Base-by-base conservation (phyloP, 2,113 vertebrate genomes). In the Erythrocercus mccallii region DNA sequence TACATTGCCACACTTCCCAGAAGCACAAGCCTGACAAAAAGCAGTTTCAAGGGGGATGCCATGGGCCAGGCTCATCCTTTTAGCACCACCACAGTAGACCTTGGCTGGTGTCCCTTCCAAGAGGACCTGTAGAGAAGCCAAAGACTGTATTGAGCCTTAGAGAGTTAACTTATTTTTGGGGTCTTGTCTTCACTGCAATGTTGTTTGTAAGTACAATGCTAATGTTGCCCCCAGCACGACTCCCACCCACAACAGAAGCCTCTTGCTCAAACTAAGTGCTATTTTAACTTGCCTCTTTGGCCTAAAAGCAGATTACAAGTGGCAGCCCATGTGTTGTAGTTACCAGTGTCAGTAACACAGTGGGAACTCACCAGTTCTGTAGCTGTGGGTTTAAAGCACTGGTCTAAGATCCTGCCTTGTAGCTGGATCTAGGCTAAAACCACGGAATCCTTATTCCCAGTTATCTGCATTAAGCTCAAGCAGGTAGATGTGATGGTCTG, bases 221-320 rank as follows among this genome's bases (percentile, higher is more conserved):
- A 66, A 93, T 64, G 31, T 24, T 73, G 65, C 71, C 71, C 92
- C 74, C 81, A 76, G 90, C 54, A 47, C 2, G 40, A 94, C 71
- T 95, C 81, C 79, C 90, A 88, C 54, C 50, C 93, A 93, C 62
- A 93, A 83, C 51, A 90, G 79, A 95, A 92, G 92, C n/a, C 68
- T 90, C 76, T 73, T 83, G 71, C 64, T 95, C 71, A 95, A 86
- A 47, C 72, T 33, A 86, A 93, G 56, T 73, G 71, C 91, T 95
- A 95, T 87, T 96, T 97, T 91, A 95, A 82, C 68, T 88, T 27
- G 30, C 50, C 42, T 76, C 62, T 60, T 83, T 70, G 71, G 72
- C 85, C 92, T 90, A 70, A 85, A 88, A 92, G 82, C 90, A 77
- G 79, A 80, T n/a, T 66, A 3, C 54, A 90, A 88, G 84, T 47